Conservation (phyloP, 2,888 invertebrate genomes). For the Tuberolachnus salignus region DNA sequence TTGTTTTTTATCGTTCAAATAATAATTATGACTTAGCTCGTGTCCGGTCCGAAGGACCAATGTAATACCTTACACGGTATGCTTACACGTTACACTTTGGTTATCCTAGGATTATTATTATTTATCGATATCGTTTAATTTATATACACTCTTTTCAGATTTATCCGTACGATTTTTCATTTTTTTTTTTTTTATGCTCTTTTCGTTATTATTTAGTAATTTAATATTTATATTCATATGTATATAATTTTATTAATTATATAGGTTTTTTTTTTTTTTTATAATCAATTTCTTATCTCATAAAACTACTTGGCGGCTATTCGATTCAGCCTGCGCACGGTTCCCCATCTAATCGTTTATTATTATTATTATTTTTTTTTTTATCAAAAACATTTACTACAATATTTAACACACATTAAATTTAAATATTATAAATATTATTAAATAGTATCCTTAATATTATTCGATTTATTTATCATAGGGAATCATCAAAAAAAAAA, state of each 20-base stretch:
- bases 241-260: constrained; percentile 1
- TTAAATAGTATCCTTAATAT: too few species aligned
- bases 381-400: constrained; percentile 34
- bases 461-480: constrained; percentile 12
- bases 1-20: constrained; percentile 31
- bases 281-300: constrained; percentile 13
- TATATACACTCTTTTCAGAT: constrained; percentile 42
- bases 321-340: constrained; percentile 35
- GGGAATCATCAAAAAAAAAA: constrained; percentile 26
- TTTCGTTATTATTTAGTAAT: constrained; percentile 41
- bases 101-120: constrained; percentile 42
- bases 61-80: constrained; percentile 37
- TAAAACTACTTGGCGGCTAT: constrained; percentile 46
- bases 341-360: constrained; percentile 28
- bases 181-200: constrained; percentile 2
- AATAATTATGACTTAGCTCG: constrained; percentile 53
- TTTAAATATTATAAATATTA: background rate
- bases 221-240: constrained; percentile 6
- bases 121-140: constrained; percentile 36
- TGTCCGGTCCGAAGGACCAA: constrained; percentile 18
- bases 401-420: constrained; percentile 33
- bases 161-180: constrained; percentile 22
- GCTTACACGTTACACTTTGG: constrained; percentile 48
- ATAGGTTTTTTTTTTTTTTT: background rate
- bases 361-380: background rate